phyloP scores from a whole-genome alignment of 2,113 vertebrate genomes.

The Malaclemys terrapin region DNA sequence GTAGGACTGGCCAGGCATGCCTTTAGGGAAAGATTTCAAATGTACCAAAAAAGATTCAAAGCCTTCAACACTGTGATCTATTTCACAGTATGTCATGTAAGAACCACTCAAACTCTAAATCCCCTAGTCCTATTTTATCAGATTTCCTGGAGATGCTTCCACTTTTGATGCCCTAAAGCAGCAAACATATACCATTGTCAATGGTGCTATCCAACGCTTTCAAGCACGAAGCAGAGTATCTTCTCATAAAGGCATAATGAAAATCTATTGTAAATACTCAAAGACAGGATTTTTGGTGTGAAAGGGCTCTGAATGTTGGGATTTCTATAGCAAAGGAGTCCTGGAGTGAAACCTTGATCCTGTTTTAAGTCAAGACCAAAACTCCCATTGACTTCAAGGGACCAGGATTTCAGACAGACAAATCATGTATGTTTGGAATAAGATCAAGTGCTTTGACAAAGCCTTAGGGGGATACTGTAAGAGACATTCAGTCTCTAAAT shows the following conservation, averaged over 20 bases:
- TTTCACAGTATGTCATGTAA: neutral
- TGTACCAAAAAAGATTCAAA: neutral
- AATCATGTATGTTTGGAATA: neutral
- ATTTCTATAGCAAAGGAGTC: neutral
- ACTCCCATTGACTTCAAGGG: neutral
- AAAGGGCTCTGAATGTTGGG: neutral
- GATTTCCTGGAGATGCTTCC: neutral
- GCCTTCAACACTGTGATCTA: neutral
- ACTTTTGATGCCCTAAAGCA: neutral
- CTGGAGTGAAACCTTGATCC: neutral
- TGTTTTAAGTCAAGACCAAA: rapidly evolving
- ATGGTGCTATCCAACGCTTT: neutral
- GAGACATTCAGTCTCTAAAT: neutral
- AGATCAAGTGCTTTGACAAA: neutral
- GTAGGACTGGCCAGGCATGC: rapidly evolving
- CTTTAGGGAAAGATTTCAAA: neutral
- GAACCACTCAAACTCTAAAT: neutral
- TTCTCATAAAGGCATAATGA: neutral
- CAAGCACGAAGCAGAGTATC: neutral
- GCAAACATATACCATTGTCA: neutral
- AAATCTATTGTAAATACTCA: neutral
- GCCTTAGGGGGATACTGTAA: neutral
- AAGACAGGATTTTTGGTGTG: neutral
- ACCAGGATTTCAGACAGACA: neutral
- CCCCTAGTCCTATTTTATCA: neutral